phyloP scores from a whole-genome alignment of 2,797 vertebrate species.

The Anguilla pacifica region DNA sequence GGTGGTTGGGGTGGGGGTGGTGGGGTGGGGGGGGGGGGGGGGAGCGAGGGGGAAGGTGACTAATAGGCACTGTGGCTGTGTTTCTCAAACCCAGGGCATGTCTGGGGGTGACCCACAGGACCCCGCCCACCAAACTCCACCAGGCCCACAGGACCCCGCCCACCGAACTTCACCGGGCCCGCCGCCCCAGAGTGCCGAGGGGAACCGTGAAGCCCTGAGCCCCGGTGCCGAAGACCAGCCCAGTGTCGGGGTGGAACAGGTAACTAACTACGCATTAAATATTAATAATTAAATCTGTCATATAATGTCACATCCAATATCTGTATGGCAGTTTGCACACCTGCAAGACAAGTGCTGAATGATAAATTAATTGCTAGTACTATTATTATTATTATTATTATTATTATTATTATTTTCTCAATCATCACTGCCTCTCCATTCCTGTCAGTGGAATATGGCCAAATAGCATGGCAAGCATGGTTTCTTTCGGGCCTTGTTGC shows the following conservation, averaged over 20 bases:
- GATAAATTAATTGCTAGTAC: too few relatives aligned
- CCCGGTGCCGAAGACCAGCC: slow-evolving; percentile 34
- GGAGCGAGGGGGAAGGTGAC: too few relatives aligned
- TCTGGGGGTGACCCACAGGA: background rate
- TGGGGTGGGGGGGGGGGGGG: too few relatives aligned
- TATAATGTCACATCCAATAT: background rate
- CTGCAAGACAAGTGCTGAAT: background rate
- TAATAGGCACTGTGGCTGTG: background rate
- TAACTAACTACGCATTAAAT: slow-evolving; percentile 53
- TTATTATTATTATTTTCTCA: slow-evolving; percentile 4
- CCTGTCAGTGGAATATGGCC: background rate
- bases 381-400: too few relatives aligned
- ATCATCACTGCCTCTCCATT: background rate
- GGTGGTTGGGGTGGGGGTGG: too few relatives aligned
- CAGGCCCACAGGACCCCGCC: background rate
- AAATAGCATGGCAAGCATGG: background rate
- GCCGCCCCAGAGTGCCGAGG: background rate
- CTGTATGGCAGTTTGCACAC: background rate
- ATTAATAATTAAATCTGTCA: background rate
- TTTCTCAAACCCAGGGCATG: background rate
- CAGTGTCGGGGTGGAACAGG: slow-evolving; percentile 69
- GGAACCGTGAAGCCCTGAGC: slow-evolving; percentile 5
- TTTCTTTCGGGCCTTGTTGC: background rate
- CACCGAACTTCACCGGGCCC: background rate
- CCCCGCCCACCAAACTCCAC: background rate